Percentiles rank a stretch among this genome's conserved stretches.
These are phyloP conservation scores for Euplexia lucipara DNA, from an alignment of 2,888 invertebrate genomes.

Conservation along the genomic window DNA sequence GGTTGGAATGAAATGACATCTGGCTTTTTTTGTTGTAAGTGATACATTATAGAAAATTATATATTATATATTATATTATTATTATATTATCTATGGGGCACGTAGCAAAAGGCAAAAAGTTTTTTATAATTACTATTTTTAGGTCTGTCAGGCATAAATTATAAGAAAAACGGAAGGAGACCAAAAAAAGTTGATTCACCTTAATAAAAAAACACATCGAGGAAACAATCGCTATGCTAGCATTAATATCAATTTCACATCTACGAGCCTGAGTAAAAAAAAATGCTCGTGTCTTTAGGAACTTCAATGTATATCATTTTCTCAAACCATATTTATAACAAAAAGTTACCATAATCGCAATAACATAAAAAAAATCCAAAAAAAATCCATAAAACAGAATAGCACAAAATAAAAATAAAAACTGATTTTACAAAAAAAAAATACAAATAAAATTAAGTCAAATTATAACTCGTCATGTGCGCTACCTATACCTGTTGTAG, in stretches of 20 bases:
- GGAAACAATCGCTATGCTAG: slow-evolving; percentile 23
- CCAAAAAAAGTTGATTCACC: slow-evolving; percentile 17
- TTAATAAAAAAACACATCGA: slow-evolving; percentile 4
- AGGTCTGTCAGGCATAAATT: too few species aligned
- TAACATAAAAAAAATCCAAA: slow-evolving; percentile 47
- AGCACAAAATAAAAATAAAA: slow-evolving; percentile 39
- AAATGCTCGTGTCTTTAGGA: slow-evolving; percentile 63
- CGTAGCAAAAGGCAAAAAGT: too few species aligned
- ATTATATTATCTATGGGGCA: too few species aligned
- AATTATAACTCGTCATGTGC: slow-evolving; percentile 38
- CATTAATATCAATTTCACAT: slow-evolving; percentile 24
- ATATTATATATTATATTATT: too few species aligned
- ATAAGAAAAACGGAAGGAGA: background rate
- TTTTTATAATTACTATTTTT: too few species aligned
- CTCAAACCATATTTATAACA: slow-evolving; percentile 44
- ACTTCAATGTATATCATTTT: slow-evolving; percentile 61
- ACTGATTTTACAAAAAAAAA: slow-evolving; percentile 52
- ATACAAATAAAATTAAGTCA: slow-evolving; percentile 28
- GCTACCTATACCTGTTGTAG: slow-evolving; percentile 88
- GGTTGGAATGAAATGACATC: too few species aligned
- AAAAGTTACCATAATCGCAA: slow-evolving; percentile 36
- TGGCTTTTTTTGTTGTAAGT: too few species aligned
- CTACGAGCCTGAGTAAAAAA: slow-evolving; percentile 13
- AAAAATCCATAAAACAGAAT: slow-evolving; percentile 2
- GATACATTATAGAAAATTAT: too few species aligned